Evolutionary conservation across 2,888 invertebrate species (phyloP), one percentile per base, ranked within the genome.

Genomic region (Leptinotarsa peninsularis): DNA sequence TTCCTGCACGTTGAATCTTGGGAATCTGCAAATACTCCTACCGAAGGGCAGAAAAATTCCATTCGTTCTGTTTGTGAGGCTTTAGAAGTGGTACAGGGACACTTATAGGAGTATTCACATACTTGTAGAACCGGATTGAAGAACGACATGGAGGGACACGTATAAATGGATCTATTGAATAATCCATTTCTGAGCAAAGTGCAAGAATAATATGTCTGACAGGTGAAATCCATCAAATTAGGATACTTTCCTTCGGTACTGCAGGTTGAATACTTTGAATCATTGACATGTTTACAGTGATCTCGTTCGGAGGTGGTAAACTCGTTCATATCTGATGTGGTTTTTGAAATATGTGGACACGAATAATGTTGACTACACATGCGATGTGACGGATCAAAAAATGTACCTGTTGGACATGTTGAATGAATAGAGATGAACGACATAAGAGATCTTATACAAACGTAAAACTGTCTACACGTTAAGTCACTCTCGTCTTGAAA

Each of bases 71-170:
- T 33, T 33, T 33, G 33, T 33, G 4, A 5, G 1, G 33, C 1
- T 33, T 1, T 7, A 17, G n/a, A 49, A 17, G 10, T 70, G n/a
- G 14, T 33, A 27, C 67, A 67, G 15, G 72, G 80, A 83, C 90
- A 90, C 13, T 84, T 87, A 74, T 90, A 90, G 33, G 78, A 82
- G 1, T 87, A 82, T 2, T 90, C 89, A 79, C 90, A 90, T 18
- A 86, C 15, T 14, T 73, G 78, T 15, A 85, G 66, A 4, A 75
- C 80, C 0, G 90, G 90, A 83, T 84, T 89, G 77, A 90, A 90
- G 2, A 88, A 84, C 2, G 75, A 70, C 21, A 7, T 23, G 13
- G 33, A 3, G 10, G 72, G 72, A 68, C 75, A 76, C 1, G 15
- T 60, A 17, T 76, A 70, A 21, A 17, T 18, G 66, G 88, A 89